These are phyloP conservation scores for Panopea generosa DNA, from an alignment of 2,888 invertebrate genomes.

Conservation along the genomic window DNA sequence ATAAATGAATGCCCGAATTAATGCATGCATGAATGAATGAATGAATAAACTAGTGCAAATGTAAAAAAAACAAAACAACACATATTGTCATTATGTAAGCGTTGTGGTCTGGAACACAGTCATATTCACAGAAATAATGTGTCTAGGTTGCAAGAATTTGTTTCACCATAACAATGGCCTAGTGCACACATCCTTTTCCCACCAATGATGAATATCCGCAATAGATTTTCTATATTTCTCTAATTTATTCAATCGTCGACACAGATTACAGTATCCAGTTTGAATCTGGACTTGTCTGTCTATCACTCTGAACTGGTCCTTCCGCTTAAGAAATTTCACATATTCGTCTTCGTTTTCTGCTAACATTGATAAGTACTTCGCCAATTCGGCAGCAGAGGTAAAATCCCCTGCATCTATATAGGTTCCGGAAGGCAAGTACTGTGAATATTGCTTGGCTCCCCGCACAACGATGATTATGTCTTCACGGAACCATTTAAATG, in stretches of 20 bases:
- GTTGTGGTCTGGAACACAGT: too few species aligned
- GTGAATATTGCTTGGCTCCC: neutral
- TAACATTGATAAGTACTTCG: constrained; percentile 26
- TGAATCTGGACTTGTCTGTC: neutral
- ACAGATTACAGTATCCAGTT: neutral
- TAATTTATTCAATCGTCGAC: neutral
- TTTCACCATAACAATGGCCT: too few species aligned
- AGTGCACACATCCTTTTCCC: neutral
- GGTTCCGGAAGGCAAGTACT: neutral
- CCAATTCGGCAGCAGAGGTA: neutral
- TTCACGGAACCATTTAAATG: neutral
- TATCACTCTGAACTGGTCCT: constrained; percentile 13
- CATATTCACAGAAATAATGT: too few species aligned
- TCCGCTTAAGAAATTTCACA: constrained; percentile 19
- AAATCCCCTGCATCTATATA: constrained; percentile 10
- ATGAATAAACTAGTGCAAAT: too few species aligned
- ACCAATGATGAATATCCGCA: neutral
- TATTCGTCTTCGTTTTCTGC: constrained; percentile 31
- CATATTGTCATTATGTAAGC: too few species aligned
- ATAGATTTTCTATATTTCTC: neutral
- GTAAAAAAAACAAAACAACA: too few species aligned
- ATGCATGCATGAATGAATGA: too few species aligned
- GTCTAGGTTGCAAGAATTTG: too few species aligned
- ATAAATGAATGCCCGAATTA: too few species aligned
- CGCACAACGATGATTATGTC: constrained; percentile 11